Base-by-base conservation (phyloP, 2,113 vertebrate genomes). In the Platanista minor region DNA sequence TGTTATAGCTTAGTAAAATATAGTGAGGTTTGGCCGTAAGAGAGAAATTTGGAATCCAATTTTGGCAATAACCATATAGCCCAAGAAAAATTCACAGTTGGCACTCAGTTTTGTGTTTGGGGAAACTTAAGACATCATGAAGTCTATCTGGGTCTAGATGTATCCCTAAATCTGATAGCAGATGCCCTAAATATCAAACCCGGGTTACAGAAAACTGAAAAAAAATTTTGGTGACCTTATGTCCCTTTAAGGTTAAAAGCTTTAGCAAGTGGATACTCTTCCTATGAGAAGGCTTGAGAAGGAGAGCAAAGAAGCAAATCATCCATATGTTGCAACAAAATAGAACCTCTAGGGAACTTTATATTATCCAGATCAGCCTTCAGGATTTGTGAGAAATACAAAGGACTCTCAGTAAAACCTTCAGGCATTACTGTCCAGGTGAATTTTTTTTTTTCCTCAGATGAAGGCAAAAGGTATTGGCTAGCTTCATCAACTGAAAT, bases 331-430 rank as follows among this genome's bases (percentile, higher is more conserved):
- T 36, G 49, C 77, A 57, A 80, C 31, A 80, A 80, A 80, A 80
- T 5, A 57, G 12, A 54, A 23, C 49, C 33, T 80, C 77, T 57
- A 57, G 49, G n/a, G 52, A 57, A 23, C 21, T 80, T 80, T 57
- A 6, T 10, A 6, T 80, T 21, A n/a, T 39, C 33, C n/a, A 5
- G 8, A 27, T 39, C 0, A 0, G 21, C 52, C 23, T 57, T 39
- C 4, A 80, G 33, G 49, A 36, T 80, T 80, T 80, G 52, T 57
- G 77, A 80, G 77, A 80, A 80, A 57, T 80, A 57, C 31, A 54
- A 54, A 57, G 77, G 52, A 57, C n/a, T 80, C 52, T 57, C 52
- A 57, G 52, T 57, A 36, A 57, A 80, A 80, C 52, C 77, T 49
- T 57, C 21, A 57, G 52, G 77, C n/a, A 17, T 80, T 57, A 39